Evolutionary conservation across 2,888 invertebrate genomes (phyloP).

Genomic region (Drosophila falleni): DNA sequence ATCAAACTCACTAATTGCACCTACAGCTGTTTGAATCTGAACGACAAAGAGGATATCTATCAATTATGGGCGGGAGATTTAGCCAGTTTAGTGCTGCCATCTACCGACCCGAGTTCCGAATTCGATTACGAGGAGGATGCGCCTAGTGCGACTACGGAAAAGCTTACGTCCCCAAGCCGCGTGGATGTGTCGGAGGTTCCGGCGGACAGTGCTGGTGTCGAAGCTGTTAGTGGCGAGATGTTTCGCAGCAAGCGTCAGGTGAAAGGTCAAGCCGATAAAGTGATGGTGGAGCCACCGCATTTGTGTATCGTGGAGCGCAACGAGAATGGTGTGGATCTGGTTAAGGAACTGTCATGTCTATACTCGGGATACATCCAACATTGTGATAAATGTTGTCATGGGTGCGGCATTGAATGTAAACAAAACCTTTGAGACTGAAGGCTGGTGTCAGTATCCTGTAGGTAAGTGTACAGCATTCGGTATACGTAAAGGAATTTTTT

Average conservation of each 20-base stretch:
- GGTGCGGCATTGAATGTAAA: constrained; percentile 86
- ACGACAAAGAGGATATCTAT: constrained; percentile 84
- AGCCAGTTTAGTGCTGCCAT: constrained; percentile 78
- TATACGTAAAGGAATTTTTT: no score
- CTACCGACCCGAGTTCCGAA: constrained; percentile 84
- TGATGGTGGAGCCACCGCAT: constrained; percentile 87
- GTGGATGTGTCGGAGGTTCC: constrained; percentile 38
- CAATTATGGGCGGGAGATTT: constrained; percentile 83
- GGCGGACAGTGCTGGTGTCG: constrained; percentile 69
- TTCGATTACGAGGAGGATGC: constrained; percentile 85
- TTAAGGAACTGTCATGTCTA: constrained; percentile 87
- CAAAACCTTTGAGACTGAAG: constrained; percentile 83
- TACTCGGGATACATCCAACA: constrained; percentile 86
- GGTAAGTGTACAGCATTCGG: constrained; percentile 84
- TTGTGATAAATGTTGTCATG: constrained; percentile 87
- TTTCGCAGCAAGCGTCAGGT: constrained; percentile 58
- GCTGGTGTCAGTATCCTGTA: constrained; percentile 90
- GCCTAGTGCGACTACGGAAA: constrained; percentile 81
- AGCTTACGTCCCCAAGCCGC: constrained; percentile 61
- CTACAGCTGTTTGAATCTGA: constrained; percentile 88
- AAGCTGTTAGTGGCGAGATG: constrained; percentile 70
- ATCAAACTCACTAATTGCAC: constrained; percentile 89
- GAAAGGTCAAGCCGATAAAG: constrained; percentile 69
- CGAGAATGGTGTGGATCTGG: constrained; percentile 62
- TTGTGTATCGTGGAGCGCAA: constrained; percentile 86